A percentile compares a stretch with the other conserved stretches of the same genome.
Conservation (phyloP, 1,140 invertebrate species). For the Zaprionus lachaisei region DNA sequence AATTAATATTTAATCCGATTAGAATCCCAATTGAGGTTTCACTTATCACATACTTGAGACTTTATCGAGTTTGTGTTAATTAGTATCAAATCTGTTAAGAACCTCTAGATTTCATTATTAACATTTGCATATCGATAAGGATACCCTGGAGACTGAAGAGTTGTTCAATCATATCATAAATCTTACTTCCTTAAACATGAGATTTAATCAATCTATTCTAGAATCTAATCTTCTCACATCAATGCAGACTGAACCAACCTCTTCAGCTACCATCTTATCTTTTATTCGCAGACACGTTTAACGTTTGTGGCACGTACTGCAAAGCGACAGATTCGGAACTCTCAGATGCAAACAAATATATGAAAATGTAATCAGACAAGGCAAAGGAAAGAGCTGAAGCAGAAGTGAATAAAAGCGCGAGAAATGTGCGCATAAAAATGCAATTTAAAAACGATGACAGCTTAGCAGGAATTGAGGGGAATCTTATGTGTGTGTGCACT, state of each 20-base stretch:
- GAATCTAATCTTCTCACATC: background rate
- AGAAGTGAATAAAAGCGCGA: conserved; percentile 48
- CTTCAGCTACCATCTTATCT: background rate
- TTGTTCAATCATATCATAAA: background rate
- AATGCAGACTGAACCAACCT: background rate
- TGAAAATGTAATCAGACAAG: conserved; percentile 64
- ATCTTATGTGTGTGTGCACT: no score
- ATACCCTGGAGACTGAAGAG: background rate
- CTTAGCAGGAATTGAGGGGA: background rate
- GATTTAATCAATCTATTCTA: background rate
- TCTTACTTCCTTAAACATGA: background rate
- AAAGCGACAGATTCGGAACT: conserved; percentile 10
- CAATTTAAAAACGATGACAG: conserved; percentile 10
- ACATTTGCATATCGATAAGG: background rate
- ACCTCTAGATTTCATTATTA: background rate
- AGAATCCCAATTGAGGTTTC: no score
- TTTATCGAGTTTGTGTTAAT: no score
- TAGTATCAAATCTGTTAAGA: no score
- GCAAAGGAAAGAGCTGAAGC: conserved; percentile 1
- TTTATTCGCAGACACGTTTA: background rate
- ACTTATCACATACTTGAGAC: no score
- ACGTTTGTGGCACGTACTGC: background rate
- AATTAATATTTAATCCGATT: no score
- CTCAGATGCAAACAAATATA: conserved; percentile 53
- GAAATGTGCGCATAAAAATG: conserved; percentile 33